phyloP scores from a whole-genome alignment of 35 echinoderm and acorn worm species.

The Ophiothrix spiculata region DNA sequence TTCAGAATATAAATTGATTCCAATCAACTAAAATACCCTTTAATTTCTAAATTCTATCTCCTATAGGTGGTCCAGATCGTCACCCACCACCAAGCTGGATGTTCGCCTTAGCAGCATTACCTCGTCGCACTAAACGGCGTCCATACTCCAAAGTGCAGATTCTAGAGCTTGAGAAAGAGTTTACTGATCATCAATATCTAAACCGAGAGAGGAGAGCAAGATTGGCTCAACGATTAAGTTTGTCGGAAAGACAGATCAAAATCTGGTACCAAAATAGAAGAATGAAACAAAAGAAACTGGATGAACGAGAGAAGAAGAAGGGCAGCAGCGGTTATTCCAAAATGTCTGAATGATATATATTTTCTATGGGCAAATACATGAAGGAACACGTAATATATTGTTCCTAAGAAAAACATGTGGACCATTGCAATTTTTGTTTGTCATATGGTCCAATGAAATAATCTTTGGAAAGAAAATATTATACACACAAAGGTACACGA shows the following conservation, averaged over 20 bases:
- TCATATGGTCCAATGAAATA: no score
- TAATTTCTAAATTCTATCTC: no score
- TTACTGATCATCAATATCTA: slow-evolving; percentile 77
- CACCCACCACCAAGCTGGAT: slow-evolving; percentile 67
- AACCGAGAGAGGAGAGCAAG: slow-evolving; percentile 64
- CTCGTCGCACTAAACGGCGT: slow-evolving; percentile 71
- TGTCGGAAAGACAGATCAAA: slow-evolving; percentile 84
- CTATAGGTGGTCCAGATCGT: slow-evolving; percentile 16
- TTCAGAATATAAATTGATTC: no score
- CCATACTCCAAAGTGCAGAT: slow-evolving; percentile 86
- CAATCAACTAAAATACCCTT: no score
- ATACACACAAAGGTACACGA: no score
- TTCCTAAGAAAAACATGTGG: no score
- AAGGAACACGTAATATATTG: no score
- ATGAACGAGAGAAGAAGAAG: slow-evolving; percentile 68
- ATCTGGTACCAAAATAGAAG: slow-evolving; percentile 94
- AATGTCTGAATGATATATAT: not conserved
- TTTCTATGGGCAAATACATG: not conserved
- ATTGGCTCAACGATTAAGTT: slow-evolving; percentile 55
- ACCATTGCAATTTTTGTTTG: no score
- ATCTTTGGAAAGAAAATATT: no score
- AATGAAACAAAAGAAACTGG: slow-evolving; percentile 93
- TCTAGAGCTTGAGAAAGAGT: slow-evolving; percentile 68
- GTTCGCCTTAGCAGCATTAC: slow-evolving; percentile 79
- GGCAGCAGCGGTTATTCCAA: slow-evolving; percentile 12